Conservation (phyloP, 2,888 invertebrate species). For the Panzeria rudis region DNA sequence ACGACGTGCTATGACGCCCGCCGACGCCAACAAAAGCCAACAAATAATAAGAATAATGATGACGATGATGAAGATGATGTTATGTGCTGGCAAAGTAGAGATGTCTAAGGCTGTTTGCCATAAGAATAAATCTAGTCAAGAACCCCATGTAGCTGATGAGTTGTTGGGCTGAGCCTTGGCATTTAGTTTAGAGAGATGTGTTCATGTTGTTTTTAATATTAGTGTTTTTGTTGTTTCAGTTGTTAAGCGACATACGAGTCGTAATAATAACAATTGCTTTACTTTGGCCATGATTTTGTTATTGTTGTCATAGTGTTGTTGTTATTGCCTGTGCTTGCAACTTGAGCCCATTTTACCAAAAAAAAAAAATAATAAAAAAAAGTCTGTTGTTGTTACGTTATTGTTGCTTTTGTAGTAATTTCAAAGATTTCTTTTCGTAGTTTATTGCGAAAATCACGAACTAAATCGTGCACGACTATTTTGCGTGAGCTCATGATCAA, state of each 20-base stretch:
- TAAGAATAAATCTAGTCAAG: constrained; percentile 41
- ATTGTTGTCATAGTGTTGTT: constrained; percentile 63
- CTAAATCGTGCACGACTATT: constrained; percentile 84
- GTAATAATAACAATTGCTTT: constrained; percentile 72
- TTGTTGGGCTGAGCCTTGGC: constrained; percentile 61
- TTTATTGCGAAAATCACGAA: constrained; percentile 81
- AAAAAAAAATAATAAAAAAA: constrained; percentile 20
- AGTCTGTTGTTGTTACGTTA: constrained; percentile 32
- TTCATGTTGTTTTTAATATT: constrained; percentile 45
- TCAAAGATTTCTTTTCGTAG: constrained; percentile 74
- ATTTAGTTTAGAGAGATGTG: constrained; percentile 53
- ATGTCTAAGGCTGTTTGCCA: constrained; percentile 43
- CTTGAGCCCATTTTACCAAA: constrained; percentile 67
- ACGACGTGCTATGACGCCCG: constrained; percentile 73
- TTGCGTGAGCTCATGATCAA: constrained; percentile 83
- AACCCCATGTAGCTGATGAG: constrained; percentile 66
- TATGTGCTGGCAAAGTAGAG: constrained; percentile 44
- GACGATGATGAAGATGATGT: constrained; percentile 61
- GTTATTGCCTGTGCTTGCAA: constrained; percentile 63
- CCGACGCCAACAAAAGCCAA: constrained; percentile 67
- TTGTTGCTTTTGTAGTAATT: constrained; percentile 68
- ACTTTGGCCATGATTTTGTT: constrained; percentile 71
- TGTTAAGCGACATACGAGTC: constrained; percentile 72
- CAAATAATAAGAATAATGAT: constrained; percentile 62
- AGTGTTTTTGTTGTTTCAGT: constrained; percentile 55